These are phyloP conservation scores for Oligia latruncula DNA, from an alignment of 2,888 invertebrate species.

Conservation along the genomic window DNA sequence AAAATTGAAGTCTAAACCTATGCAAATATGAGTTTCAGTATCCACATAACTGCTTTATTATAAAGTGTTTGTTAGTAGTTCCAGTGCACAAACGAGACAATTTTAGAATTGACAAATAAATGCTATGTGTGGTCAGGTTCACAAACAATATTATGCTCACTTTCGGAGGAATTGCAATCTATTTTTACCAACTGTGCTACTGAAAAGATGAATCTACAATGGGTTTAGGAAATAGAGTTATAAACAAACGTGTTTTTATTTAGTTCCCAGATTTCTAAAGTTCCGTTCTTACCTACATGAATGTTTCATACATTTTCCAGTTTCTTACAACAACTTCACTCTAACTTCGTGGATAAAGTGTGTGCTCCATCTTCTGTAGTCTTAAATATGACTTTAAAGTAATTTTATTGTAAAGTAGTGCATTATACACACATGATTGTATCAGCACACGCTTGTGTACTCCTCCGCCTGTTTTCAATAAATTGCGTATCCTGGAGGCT, in stretches of 20 bases:
- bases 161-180: neutral
- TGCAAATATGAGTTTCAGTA: conserved; percentile 33
- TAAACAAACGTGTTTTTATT: conserved; percentile 21
- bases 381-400: conserved; percentile 54
- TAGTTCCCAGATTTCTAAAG: conserved; percentile 27
- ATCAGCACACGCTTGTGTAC: conserved; percentile 46
- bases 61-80: conserved; percentile 26
- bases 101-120: conserved; percentile 31
- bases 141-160: conserved; percentile 1
- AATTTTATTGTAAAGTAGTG: conserved; percentile 46
- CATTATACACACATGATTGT: conserved; percentile 49
- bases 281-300: conserved; percentile 24
- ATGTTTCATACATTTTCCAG: conserved; percentile 47
- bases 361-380: conserved; percentile 37
- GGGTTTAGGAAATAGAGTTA: conserved; percentile 1
- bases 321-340: conserved; percentile 38
- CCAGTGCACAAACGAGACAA: conserved; percentile 6
- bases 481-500: conserved; percentile 61
- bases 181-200: neutral
- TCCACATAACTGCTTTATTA: conserved; percentile 23
- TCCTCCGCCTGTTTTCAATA: conserved; percentile 58
- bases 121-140: conserved; percentile 8
- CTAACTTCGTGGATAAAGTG: conserved; percentile 32
- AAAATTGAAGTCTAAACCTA: conserved; percentile 28
- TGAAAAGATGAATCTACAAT: neutral